Conservation (phyloP, 2,888 invertebrate genomes). For the Formica aserva region DNA sequence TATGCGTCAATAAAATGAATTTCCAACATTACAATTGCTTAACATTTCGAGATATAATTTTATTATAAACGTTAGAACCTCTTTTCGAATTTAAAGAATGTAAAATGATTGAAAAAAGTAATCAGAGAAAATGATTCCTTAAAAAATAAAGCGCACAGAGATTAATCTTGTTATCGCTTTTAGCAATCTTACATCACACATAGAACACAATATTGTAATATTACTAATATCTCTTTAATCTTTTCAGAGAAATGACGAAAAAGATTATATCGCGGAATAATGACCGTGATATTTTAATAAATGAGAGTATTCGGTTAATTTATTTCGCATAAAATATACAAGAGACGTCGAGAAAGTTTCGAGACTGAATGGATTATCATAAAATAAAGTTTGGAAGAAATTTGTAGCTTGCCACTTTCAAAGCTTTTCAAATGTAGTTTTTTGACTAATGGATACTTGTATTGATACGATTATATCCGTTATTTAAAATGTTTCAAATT, state of each 20-base stretch:
- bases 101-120: conserved; percentile 2
- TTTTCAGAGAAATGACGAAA: neutral
- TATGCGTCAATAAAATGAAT: neutral
- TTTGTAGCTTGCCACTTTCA: conserved; percentile 20
- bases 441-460: neutral
- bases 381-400: conserved; percentile 19
- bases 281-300: neutral
- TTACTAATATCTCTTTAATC: neutral
- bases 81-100: neutral
- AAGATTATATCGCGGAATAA: neutral
- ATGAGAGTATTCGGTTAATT: conserved; percentile 23
- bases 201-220: no score
- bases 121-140: neutral
- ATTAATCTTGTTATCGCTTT: neutral
- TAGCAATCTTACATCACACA: neutral
- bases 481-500: neutral
- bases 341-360: conserved; percentile 19
- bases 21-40: neutral
- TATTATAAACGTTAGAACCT: neutral
- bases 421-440: neutral
- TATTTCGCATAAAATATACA: conserved; percentile 29
- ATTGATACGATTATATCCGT: neutral
- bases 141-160: neutral
- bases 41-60: neutral
- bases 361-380: conserved; percentile 30